Percentiles rank a stretch among this genome's conserved stretches.
Evolutionary conservation across 2,797 vertebrate genomes (phyloP).

Genomic region (Syndactyla subalaris): DNA sequence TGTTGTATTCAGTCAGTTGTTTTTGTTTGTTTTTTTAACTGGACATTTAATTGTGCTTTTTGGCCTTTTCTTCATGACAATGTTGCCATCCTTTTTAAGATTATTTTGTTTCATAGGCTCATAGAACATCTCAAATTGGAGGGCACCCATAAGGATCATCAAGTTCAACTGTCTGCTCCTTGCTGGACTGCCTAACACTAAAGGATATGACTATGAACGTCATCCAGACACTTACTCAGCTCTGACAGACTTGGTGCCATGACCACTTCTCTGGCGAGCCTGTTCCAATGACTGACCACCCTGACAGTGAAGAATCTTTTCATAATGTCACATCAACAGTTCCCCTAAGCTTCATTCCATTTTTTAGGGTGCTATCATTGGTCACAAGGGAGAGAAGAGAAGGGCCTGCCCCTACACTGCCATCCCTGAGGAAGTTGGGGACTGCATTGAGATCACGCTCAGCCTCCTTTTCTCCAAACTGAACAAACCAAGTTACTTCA

Average conservation of each 20-base stretch:
- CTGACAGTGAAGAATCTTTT: background rate
- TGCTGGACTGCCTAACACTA: background rate
- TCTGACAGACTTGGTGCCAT: background rate
- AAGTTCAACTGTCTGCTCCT: background rate
- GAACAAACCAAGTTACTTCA: background rate
- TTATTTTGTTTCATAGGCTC: background rate
- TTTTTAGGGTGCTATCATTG: accelerated
- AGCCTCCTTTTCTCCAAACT: background rate
- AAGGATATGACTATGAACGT: background rate
- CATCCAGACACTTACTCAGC: background rate
- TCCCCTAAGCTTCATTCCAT: too few relatives aligned
- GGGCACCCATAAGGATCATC: background rate
- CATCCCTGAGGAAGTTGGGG: accelerated
- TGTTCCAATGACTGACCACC: background rate
- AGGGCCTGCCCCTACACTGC: background rate
- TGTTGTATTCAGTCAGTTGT: background rate
- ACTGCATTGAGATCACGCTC: background rate
- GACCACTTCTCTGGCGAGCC: background rate
- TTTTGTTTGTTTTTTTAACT: background rate
- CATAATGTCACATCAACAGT: background rate
- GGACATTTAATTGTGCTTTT: background rate
- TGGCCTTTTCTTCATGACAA: background rate
- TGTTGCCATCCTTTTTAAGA: background rate
- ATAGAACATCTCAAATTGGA: background rate
- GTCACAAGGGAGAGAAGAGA: background rate